A percentile compares a stretch with the other conserved stretches of the same genome.
Conservation (phyloP, 2,888 invertebrate genomes). For the Melieria crassipennis region DNA sequence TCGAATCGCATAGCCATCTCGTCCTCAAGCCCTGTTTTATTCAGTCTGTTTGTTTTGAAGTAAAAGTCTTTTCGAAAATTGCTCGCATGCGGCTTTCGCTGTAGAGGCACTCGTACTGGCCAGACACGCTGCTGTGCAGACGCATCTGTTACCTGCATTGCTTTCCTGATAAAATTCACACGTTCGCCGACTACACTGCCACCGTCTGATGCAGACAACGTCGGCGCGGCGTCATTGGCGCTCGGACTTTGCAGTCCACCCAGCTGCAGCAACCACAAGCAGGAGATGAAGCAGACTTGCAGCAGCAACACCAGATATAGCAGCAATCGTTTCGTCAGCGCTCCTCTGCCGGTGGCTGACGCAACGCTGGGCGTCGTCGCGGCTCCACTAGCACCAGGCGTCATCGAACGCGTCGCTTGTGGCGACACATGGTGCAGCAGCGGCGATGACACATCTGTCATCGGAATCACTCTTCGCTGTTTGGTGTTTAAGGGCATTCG, state of each 20-base stretch:
- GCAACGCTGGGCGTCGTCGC: background rate
- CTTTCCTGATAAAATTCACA: slow-evolving; percentile 51
- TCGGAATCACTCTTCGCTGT: slow-evolving; percentile 14
- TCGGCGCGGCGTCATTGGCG: slow-evolving; percentile 1
- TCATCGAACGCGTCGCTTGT: background rate
- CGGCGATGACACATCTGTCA: slow-evolving; percentile 38
- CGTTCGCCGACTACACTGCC: slow-evolving; percentile 20
- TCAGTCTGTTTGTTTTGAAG: slow-evolving; percentile 45
- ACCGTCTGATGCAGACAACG: slow-evolving; percentile 5
- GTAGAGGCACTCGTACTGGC: slow-evolving; percentile 35
- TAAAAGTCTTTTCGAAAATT: slow-evolving; percentile 51
- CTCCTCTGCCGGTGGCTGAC: slow-evolving; percentile 16
- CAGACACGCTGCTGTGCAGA: background rate
- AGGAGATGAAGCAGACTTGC: slow-evolving; percentile 59
- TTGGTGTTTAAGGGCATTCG: slow-evolving; percentile 6
- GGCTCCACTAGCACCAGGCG: slow-evolving; percentile 9
- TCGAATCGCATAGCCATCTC: background rate
- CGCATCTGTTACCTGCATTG: background rate
- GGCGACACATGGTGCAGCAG: slow-evolving; percentile 35
- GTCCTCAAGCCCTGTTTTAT: slow-evolving; percentile 45
- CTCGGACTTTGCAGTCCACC: slow-evolving; percentile 38
- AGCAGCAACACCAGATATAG: slow-evolving; percentile 59
- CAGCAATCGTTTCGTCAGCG: slow-evolving; percentile 56
- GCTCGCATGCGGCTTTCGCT: slow-evolving; percentile 35
- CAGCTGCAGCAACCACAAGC: slow-evolving; percentile 60